Base-by-base conservation (phyloP, 2,797 vertebrate genomes). In the Cephalopachus bancanus region DNA sequence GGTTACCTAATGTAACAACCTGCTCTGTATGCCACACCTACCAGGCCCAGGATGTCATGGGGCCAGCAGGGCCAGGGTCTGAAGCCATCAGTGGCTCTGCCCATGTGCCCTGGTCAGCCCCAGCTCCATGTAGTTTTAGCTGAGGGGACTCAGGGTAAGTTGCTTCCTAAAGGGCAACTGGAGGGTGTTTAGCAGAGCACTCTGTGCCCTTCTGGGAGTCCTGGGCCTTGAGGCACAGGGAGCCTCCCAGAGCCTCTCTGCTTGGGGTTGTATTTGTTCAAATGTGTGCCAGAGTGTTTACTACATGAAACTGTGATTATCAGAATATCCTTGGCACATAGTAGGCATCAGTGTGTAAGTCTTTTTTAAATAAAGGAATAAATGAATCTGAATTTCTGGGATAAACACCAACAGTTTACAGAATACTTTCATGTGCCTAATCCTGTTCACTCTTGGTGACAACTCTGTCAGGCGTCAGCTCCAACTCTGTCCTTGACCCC, bases 401-500 rank as follows among this genome's bases (percentile, higher is more conserved):
- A 83, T 37, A 71, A 83, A 88, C 16, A 57, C 2, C 55, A 22
- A 17, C 4, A 44, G 89, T 67, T 86, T 76, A 84, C 37, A 83
- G 51, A 94, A 53, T 55, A 87, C 17, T 69, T 78, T 91, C 83
- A 86, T 1, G 8, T 9, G 33, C 30, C 62, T 30, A 62, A 59
- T 80, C 67, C 71, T 22, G 9, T 69, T 86, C 80, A 44, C 26
- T 78, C 72, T 83, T 62, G 62, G 16, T 17, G 49, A 57, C 26
- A 60, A 53, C n/a, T 30, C 76, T 83, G 83, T 67, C 64, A 28
- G 71, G 83, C 69, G 81, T n/a, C 33, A n/a, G 74, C 67, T 67
- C 93, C 53, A 79, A 24, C 51, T 67, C 51, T 62, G 8, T 30
- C 64, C 83, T 91, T 89, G 67, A 91, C 75, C 57, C 71, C 89